phyloP scores from a whole-genome alignment of 2,797 vertebrate species.

The Oophaga sylvatica region DNA sequence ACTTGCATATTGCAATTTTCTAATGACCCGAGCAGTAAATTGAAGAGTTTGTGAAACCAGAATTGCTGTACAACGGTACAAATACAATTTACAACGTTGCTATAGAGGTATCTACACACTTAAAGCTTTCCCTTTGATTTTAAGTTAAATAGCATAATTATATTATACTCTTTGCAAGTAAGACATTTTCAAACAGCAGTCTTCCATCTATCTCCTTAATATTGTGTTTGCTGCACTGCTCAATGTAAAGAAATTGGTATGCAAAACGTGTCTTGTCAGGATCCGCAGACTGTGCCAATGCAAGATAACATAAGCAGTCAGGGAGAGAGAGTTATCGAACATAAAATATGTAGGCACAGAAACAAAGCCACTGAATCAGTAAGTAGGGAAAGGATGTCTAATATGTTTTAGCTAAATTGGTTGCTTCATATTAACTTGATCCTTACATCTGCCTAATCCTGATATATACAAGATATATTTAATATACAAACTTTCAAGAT shows the following conservation, averaged over 20 bases:
- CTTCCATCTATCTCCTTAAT: conserved; percentile 33
- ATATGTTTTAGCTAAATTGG: not conserved
- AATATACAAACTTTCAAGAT: too few species aligned
- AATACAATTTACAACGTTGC: conserved; percentile 16
- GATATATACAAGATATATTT: not conserved
- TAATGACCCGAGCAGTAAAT: not conserved
- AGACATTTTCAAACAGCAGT: conserved; percentile 41
- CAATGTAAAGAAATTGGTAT: conserved; percentile 45
- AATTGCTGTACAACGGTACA: not conserved
- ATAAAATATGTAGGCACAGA: not conserved
- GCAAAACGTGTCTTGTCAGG: conserved; percentile 23
- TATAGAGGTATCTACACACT: not conserved
- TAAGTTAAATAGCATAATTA: conserved; percentile 41
- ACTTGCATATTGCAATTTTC: not conserved
- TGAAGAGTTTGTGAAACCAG: not conserved
- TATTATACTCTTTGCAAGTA: conserved; percentile 17
- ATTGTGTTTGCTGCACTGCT: conserved; percentile 35
- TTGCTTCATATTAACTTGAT: not conserved
- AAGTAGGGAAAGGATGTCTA: not conserved
- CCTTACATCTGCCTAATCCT: not conserved
- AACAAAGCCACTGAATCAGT: not conserved
- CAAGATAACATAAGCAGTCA: conserved; percentile 14
- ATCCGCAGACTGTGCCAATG: conserved; percentile 35
- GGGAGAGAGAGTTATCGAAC: not conserved
- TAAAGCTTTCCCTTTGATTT: conserved; percentile 33